Evolutionary conservation across 1,140 invertebrate genomes (phyloP), one percentile per base, ranked within the genome.

Genomic region (Muscidifurax raptorellus): DNA sequence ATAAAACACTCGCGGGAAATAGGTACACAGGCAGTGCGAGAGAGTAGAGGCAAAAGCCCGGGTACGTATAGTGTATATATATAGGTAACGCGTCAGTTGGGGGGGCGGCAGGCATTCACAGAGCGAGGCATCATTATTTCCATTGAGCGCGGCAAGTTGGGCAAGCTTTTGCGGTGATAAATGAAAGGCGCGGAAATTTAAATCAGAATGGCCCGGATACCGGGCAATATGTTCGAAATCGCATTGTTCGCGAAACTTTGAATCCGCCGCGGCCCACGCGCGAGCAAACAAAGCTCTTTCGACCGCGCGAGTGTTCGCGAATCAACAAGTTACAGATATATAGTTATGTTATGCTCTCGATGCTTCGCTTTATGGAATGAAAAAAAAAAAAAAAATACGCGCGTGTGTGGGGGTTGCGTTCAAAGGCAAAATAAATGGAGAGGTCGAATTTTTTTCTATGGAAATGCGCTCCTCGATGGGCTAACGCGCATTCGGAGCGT

Each of bases 161-260:
- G 75, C 80, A 77, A 80, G 74, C 81, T 75, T 80, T 83, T 76
- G 83, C 85, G 76, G 80, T 83, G 86, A 84, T 85, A 86, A 88
- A 88, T 88, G 85, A 85, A 87, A 87, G 87, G 88, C 86, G 84
- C 86, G 90, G 88, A 90, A 91, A 91, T 91, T 91, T 91, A 90
- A 91, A 91, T 91, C 89, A 90, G 88, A 91, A 90, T 90, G 88
- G 89, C 87, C 85, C 84, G 88, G 88, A 89, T 87, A 86, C 80
- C 59, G 78, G 69, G 85, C 87, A 88, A 89, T 90, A 90, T 90
- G 90, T 90, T 88, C 86, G 82, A 86, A 82, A 90, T 89, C 85
- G 86, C 85, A 90, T 90, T 90, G 90, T 90, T 88, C 88, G 85
- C 28, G 18, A 80, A 83, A 80, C 77, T 86, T 86, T 83, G 66